Percentiles rank a stretch among this genome's conserved stretches.
phyloP scores from a whole-genome alignment of 2,113 vertebrate species.

The Podiceps cristatus region DNA sequence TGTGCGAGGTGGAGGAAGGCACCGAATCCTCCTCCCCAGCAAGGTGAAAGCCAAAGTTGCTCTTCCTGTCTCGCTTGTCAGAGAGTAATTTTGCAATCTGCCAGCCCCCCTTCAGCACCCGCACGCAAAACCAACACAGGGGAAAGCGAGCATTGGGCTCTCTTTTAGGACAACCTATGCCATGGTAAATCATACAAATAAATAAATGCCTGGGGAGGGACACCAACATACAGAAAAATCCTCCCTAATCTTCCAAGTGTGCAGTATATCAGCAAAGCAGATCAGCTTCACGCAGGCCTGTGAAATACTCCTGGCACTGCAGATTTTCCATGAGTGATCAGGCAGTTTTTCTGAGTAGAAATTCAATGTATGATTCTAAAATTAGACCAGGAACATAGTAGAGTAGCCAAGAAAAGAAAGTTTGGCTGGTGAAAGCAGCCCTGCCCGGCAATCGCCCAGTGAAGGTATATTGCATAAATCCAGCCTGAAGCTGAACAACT shows the following conservation, averaged over 20 bases:
- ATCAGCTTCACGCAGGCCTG: neutral
- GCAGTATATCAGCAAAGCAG: neutral
- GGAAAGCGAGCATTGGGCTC: neutral
- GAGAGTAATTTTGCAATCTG: neutral
- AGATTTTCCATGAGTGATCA: constrained; percentile 24
- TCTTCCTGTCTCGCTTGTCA: neutral
- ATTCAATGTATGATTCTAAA: constrained; percentile 32
- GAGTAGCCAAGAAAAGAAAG: constrained; percentile 3
- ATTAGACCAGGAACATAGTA: neutral
- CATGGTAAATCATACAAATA: neutral
- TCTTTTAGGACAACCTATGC: neutral
- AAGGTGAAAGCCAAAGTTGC: neutral
- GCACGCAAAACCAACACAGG: rapidly evolving
- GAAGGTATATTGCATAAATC: neutral
- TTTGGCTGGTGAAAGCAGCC: neutral
- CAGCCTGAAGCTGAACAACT: neutral
- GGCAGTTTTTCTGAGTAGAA: neutral
- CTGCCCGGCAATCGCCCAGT: neutral
- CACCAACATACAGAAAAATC: neutral
- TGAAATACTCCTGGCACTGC: neutral
- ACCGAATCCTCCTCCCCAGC: neutral
- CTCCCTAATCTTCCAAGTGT: neutral
- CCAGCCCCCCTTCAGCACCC: neutral
- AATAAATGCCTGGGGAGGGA: rapidly evolving
- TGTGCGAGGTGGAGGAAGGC: neutral